Evolutionary conservation across 2,113 vertebrate genomes (phyloP), one percentile per base, ranked within the genome.

Genomic region (Podilymbus podiceps): DNA sequence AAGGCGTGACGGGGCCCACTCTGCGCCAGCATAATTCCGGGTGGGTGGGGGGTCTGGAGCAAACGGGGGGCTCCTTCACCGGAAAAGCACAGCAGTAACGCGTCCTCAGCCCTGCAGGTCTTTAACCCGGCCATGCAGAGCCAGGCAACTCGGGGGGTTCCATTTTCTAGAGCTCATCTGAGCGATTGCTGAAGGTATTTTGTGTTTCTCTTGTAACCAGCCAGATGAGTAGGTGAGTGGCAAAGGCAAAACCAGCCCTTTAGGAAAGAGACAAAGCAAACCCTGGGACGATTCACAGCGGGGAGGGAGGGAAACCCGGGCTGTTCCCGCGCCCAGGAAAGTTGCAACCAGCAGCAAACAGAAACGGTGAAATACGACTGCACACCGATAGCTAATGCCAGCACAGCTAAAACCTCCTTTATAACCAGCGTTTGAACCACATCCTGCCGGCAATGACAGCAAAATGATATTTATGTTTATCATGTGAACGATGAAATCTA

Each of bases 361-460:
- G 56, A 23, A 42, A 8, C 2, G 6, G 50, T 19, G 68, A 30
- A 8, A 28, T 5, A 9, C 0, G 33, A 12, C 42, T 2, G 18
- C 15, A 6, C 23, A 2, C 46, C 24, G 2, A 17, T 0, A 47
- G 58, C 63, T 47, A 3, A 30, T 8, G 18, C 35, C 49, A 22
- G 62, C 50, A 4, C 35, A 3, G 44, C 40, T 44, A 11, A 35
- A 44, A 11, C 63, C 35, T 21, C 63, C 55, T 30, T 42, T 19
- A 5, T 15, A n/a, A 5, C 59, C 85, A 5, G 47, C 2, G 9
- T 5, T 9, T 3, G 50, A 64, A 60, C 52, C 20, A 10, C 59
- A 9, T 28, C 85, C 60, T 17, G 25, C 0, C 1, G 0, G 64
- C 17, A 52, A 23, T 1, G 6, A 46, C 53, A 21, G 64, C 1